These are phyloP conservation scores for Celastrina argiolus DNA, from an alignment of 2,888 invertebrate genomes.

Conservation along the genomic window DNA sequence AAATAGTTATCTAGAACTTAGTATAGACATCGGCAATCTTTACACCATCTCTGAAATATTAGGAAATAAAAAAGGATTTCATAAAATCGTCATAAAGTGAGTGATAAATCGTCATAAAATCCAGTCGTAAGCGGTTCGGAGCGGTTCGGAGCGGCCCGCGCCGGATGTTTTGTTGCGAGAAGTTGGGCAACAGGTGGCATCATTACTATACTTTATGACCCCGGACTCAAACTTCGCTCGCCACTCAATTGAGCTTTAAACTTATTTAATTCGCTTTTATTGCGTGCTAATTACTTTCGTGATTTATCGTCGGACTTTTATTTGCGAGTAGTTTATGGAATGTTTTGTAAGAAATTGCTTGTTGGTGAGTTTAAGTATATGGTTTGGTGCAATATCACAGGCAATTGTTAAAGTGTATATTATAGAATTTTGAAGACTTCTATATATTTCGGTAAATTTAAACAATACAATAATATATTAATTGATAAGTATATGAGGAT, in stretches of 20 bases:
- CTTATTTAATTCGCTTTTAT: slow-evolving; percentile 14
- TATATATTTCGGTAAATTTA: too few relatives aligned
- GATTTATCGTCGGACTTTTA: not conserved
- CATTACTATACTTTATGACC: slow-evolving; percentile 56
- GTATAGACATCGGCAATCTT: too few relatives aligned
- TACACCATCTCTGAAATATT: too few relatives aligned
- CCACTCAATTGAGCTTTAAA: slow-evolving; percentile 21
- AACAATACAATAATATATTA: too few relatives aligned
- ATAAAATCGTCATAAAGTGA: slow-evolving; percentile 7
- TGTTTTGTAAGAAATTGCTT: not conserved
- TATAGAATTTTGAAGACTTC: too few relatives aligned
- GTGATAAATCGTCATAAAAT: slow-evolving; percentile 16
- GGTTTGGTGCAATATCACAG: too few relatives aligned
- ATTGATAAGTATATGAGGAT: too few relatives aligned
- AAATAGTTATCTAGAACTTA: too few relatives aligned
- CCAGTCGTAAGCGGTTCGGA: slow-evolving; percentile 34
- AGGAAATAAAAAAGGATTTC: too few relatives aligned
- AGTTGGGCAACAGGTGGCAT: slow-evolving; percentile 56
- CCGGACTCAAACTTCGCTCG: slow-evolving; percentile 11
- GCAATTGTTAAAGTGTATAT: too few relatives aligned
- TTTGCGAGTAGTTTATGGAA: not conserved
- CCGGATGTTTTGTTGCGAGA: slow-evolving; percentile 47
- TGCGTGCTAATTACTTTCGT: not conserved
- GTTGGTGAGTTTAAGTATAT: too few relatives aligned
- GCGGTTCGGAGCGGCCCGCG: slow-evolving; percentile 38